A percentile compares a stretch with the other conserved stretches of the same genome.
Evolutionary conservation across 2,113 vertebrate species (phyloP).

Genomic region (Pica pica): DNA sequence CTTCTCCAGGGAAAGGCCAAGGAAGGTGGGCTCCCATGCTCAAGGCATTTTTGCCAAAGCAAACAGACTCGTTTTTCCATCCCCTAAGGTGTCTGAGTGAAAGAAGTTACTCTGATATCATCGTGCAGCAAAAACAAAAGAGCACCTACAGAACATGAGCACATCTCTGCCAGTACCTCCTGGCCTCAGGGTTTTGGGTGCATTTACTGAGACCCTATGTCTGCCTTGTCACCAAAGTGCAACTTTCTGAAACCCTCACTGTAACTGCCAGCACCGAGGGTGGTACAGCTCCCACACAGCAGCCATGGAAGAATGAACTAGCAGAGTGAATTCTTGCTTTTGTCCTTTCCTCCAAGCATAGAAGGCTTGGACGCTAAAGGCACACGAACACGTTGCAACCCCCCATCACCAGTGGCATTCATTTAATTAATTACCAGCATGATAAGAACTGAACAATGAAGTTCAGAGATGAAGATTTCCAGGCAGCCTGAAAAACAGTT

Average conservation of each 20-base stretch:
- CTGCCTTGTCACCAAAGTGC: neutral
- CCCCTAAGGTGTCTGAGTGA: neutral
- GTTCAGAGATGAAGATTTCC: neutral
- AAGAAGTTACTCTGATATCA: neutral
- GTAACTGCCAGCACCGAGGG: neutral
- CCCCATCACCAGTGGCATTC: neutral
- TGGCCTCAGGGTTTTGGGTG: neutral
- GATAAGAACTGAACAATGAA: neutral
- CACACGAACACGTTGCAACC: neutral
- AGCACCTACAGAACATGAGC: neutral
- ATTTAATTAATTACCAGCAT: neutral
- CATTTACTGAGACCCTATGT: neutral
- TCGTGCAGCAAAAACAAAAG: neutral
- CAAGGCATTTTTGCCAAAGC: neutral
- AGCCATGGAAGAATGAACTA: neutral
- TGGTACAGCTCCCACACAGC: neutral
- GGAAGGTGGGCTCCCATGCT: neutral
- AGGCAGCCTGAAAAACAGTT: neutral
- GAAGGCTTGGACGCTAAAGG: neutral
- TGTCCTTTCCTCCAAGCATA: neutral
- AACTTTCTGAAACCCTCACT: neutral
- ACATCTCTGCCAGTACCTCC: neutral
- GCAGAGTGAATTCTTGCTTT: neutral
- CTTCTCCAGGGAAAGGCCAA: neutral
- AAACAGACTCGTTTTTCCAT: conserved; percentile 15